Evolutionary conservation across 1,140 invertebrate genomes (phyloP).

Genomic region (Drosophila insularis): DNA sequence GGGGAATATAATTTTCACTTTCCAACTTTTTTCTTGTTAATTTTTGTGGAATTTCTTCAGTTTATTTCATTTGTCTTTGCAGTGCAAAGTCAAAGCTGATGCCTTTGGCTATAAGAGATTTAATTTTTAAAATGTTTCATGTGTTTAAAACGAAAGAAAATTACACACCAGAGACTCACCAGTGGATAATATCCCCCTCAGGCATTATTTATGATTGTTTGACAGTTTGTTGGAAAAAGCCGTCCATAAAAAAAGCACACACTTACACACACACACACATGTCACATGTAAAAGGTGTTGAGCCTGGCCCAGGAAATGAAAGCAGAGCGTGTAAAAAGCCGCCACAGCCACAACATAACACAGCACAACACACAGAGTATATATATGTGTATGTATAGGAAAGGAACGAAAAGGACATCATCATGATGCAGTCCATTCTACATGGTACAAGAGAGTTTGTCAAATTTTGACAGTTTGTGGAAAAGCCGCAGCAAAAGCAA

Average conservation of each 20-base stretch:
- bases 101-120: constrained; percentile 15
- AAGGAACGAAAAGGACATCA: constrained; percentile 9
- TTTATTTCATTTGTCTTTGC: background rate
- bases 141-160: constrained; percentile 42
- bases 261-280: background rate
- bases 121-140: constrained; percentile 27
- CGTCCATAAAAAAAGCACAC: background rate
- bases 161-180: constrained; percentile 41
- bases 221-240: constrained; percentile 42
- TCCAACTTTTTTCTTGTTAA: background rate
- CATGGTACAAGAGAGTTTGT: constrained; percentile 37
- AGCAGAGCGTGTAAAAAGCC: constrained; percentile 17
- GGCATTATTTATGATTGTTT: constrained; percentile 54
- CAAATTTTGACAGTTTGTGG: constrained; percentile 49
- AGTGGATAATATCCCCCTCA: constrained; percentile 10
- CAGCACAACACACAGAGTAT: background rate
- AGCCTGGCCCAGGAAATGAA: constrained; percentile 20
- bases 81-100: background rate
- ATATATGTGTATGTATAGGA: background rate
- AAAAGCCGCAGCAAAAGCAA: constrained; percentile 22
- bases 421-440: constrained; percentile 33
- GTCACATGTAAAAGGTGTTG: constrained; percentile 28
- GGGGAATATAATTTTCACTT: background rate
- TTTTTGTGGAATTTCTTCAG: background rate
- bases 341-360: constrained; percentile 10